phyloP scores from a whole-genome alignment of 2,797 vertebrate genomes.

The Chloroceryle inda region DNA sequence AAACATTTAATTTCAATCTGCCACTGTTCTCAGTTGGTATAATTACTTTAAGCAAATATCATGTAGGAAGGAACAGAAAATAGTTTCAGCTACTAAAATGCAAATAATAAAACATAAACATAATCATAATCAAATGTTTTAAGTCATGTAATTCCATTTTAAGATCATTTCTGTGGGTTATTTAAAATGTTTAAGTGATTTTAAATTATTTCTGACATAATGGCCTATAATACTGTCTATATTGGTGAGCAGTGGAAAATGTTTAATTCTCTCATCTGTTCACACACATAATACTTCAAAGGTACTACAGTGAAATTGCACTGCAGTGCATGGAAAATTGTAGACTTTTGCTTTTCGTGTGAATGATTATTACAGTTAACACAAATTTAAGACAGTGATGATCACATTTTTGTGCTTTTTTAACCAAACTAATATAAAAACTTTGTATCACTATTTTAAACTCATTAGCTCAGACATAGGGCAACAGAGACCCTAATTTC shows the following conservation, averaged over 20 bases:
- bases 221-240: background rate
- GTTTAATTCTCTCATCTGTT: slow-evolving; percentile 8
- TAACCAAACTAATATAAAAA: background rate
- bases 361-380: background rate
- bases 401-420: background rate
- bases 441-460: background rate
- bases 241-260: background rate
- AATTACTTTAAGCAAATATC: slow-evolving; percentile 86
- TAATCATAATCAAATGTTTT: slow-evolving; percentile 74
- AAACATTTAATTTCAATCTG: slow-evolving; percentile 89
- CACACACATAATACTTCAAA: background rate
- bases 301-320: background rate
- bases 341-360: background rate
- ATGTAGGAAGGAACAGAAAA: slow-evolving; percentile 77
- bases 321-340: background rate
- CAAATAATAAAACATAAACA: slow-evolving; percentile 83
- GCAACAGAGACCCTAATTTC: background rate
- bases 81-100: slow-evolving; percentile 73
- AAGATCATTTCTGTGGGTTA: slow-evolving; percentile 64
- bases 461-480: background rate
- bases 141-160: slow-evolving; percentile 71
- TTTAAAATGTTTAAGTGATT: slow-evolving; percentile 77
- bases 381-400: background rate
- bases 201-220: slow-evolving; percentile 71
- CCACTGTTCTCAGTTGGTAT: slow-evolving; percentile 86